Percentiles rank a stretch among this genome's conserved stretches.
These are phyloP conservation scores for Samia ricini DNA, from an alignment of 1,140 invertebrate genomes.

Conservation along the genomic window DNA sequence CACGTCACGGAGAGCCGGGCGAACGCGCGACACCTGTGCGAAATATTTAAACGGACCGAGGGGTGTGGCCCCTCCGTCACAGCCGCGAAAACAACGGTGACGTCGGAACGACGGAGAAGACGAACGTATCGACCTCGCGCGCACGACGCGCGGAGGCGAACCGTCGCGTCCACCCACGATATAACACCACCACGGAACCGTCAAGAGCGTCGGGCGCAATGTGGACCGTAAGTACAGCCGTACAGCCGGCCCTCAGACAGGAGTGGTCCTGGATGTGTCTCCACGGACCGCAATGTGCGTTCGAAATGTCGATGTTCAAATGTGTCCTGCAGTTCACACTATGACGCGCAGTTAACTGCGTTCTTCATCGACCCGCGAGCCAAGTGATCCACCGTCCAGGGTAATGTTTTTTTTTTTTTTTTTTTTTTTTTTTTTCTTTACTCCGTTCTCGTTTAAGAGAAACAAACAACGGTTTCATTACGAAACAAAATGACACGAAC, in stretches of 20 bases:
- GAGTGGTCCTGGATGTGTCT: conserved; percentile 63
- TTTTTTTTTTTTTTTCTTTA: conserved; percentile 10
- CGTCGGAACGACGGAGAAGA: no score
- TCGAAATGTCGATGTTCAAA: conserved; percentile 88
- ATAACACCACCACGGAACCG: conserved; percentile 18
- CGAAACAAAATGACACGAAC: no score
- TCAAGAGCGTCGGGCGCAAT: conserved; percentile 27
- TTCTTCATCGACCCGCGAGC: conserved; percentile 80
- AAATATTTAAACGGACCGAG: conserved; percentile 25
- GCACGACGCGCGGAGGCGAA: no score
- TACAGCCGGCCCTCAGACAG: conserved; percentile 74
- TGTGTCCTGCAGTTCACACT: conserved; percentile 90
- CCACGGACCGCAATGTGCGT: conserved; percentile 81
- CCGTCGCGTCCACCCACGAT: no score
- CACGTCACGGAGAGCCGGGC: conserved; percentile 4
- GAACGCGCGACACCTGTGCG: conserved; percentile 10
- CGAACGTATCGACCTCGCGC: no score
- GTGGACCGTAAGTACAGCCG: conserved; percentile 28
- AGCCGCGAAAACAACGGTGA: no score
- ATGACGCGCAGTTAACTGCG: conserved; percentile 88
- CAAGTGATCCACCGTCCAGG: conserved; percentile 84
- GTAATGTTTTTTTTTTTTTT: conserved; percentile 43
- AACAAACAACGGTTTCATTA: no score
- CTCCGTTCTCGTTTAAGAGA: not conserved
- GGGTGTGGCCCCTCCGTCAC: conserved; percentile 32